Conservation (phyloP, 2,888 invertebrate genomes). For the Eupithecia tripunctaria region DNA sequence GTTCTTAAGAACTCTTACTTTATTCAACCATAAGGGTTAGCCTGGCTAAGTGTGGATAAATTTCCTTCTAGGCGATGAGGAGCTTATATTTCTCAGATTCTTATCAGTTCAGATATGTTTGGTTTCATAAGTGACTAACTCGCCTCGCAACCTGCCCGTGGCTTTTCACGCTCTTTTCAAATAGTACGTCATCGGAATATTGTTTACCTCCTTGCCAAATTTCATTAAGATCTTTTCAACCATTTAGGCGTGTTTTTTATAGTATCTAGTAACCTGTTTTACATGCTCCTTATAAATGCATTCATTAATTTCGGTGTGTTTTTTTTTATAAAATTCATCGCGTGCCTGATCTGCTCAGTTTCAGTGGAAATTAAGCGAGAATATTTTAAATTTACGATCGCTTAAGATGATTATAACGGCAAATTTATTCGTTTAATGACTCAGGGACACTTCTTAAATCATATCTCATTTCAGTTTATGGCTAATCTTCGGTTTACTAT, state of each 20-base stretch:
- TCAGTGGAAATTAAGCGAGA: conserved; percentile 34
- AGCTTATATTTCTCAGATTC: not conserved
- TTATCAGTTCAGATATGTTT: not conserved
- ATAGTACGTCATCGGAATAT: too few species aligned
- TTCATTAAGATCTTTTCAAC: too few species aligned
- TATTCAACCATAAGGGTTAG: not conserved
- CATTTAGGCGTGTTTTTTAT: too few species aligned
- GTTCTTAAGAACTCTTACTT: not conserved
- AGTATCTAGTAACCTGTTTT: not conserved
- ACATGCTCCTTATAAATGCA: too few species aligned
- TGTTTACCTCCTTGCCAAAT: too few species aligned
- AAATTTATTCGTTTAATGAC: conserved; percentile 46
- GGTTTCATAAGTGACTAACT: too few species aligned
- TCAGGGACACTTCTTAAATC: conserved; percentile 42
- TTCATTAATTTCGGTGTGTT: too few species aligned
- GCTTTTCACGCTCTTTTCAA: too few species aligned
- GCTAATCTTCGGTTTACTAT: conserved; percentile 8
- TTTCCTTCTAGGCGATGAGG: not conserved
- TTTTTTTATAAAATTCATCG: too few species aligned
- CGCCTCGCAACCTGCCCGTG: too few species aligned
- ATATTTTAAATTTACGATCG: conserved; percentile 44
- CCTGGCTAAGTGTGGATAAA: not conserved
- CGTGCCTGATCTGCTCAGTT: conserved; percentile 12
- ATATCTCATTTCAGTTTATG: conserved; percentile 41
- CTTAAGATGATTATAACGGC: conserved; percentile 42